phyloP scores from a whole-genome alignment of 2,113 vertebrate genomes.

The Prochilodus magdalenae region DNA sequence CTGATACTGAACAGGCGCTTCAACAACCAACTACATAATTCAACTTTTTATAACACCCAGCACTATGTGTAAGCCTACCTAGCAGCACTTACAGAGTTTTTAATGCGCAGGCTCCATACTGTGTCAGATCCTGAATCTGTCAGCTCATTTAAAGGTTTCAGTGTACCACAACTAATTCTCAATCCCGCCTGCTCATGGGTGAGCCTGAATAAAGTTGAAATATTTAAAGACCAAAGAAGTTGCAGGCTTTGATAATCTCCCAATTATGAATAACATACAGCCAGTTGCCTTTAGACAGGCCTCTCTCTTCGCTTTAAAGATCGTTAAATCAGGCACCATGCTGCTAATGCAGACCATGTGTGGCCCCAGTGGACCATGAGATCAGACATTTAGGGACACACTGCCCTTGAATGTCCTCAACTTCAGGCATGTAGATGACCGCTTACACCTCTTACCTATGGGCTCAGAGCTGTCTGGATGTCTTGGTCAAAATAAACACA shows the following conservation, averaged over 20 bases:
- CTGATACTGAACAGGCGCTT: background rate
- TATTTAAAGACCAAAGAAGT: slow-evolving; percentile 38
- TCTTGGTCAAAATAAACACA: too few relatives aligned
- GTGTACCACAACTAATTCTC: slow-evolving; percentile 28
- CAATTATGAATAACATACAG: slow-evolving; percentile 20
- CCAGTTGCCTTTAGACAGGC: slow-evolving; percentile 38
- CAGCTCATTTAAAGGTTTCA: slow-evolving; percentile 2
- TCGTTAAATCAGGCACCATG: background rate
- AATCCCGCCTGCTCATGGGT: slow-evolving; percentile 27
- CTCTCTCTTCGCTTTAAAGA: background rate
- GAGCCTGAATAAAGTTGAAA: slow-evolving; percentile 35
- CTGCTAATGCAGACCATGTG: background rate
- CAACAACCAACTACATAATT: background rate
- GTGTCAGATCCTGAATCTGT: slow-evolving; percentile 21
- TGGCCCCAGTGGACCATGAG: background rate
- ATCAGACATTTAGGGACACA: slow-evolving; percentile 13
- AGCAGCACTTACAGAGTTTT: background rate
- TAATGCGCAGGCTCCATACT: background rate
- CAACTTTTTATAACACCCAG: background rate
- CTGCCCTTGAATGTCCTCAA: background rate
- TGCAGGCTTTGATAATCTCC: slow-evolving; percentile 58
- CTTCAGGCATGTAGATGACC: slow-evolving; percentile 3
- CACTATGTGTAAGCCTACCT: background rate
- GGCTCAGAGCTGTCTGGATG: background rate
- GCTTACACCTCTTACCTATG: too few relatives aligned